Percentiles rank a stretch among this genome's conserved stretches.
Conservation (phyloP, 2,888 invertebrate species). For the Stenichneumon culpator region DNA sequence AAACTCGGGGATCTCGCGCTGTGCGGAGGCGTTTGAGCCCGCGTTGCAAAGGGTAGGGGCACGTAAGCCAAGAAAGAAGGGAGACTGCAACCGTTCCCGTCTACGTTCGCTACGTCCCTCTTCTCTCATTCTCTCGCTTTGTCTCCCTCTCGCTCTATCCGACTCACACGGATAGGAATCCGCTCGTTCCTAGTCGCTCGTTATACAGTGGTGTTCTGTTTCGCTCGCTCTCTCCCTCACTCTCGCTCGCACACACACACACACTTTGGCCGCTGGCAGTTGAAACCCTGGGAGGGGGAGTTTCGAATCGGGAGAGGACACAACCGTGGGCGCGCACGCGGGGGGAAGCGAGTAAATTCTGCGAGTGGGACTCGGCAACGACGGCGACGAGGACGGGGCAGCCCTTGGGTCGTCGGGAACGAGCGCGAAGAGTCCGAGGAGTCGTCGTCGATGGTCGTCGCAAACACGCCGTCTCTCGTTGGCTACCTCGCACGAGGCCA, state of each 20-base stretch:
- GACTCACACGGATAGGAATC: slow-evolving; percentile 38
- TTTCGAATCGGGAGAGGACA: slow-evolving; percentile 78
- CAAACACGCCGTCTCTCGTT: slow-evolving; percentile 1
- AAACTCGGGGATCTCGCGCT: slow-evolving; percentile 65
- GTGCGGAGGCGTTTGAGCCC: slow-evolving; percentile 54
- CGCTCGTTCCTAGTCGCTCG: slow-evolving; percentile 27
- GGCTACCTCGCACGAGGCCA: background rate
- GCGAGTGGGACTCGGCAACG: slow-evolving; percentile 75
- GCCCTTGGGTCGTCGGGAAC: slow-evolving; percentile 62
- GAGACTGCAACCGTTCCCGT: slow-evolving; percentile 67
- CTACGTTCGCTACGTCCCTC: slow-evolving; percentile 30
- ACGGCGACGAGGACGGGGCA: slow-evolving; percentile 64
- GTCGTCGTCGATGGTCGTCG: slow-evolving; percentile 30
- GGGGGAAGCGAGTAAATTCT: slow-evolving; percentile 71
- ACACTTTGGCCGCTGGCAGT: slow-evolving; percentile 61
- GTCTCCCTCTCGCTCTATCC: slow-evolving; percentile 48
- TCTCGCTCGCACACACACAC: slow-evolving; percentile 16
- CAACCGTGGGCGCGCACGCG: slow-evolving; percentile 73
- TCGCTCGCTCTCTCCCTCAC: slow-evolving; percentile 27
- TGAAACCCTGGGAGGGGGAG: slow-evolving; percentile 76
- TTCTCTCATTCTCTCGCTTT: slow-evolving; percentile 48
- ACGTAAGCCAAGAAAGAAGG: slow-evolving; percentile 80
- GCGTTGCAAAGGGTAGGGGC: slow-evolving; percentile 76
- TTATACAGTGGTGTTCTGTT: slow-evolving; percentile 40
- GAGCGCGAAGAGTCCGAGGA: slow-evolving; percentile 27